Percentiles rank a stretch among this genome's conserved stretches.
phyloP scores from a whole-genome alignment of 2,888 invertebrate species.

The Limnephilus rhombicus region DNA sequence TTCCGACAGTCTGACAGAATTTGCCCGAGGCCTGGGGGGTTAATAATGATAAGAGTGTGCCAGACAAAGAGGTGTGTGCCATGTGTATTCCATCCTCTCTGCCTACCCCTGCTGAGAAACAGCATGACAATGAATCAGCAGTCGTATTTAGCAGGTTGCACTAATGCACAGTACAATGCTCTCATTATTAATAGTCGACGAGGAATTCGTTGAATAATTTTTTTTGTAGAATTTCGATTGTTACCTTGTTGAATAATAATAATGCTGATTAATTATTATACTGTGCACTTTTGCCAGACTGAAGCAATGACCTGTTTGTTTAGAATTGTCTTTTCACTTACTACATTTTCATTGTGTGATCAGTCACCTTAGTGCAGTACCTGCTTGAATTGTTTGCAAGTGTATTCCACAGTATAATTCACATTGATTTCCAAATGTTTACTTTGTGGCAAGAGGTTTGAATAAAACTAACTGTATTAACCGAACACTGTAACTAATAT shows the following conservation, averaged over 20 bases:
- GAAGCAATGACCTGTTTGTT: not conserved
- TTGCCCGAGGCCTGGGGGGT: no score
- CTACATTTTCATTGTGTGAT: not conserved
- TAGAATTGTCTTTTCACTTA: not conserved
- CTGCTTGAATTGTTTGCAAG: not conserved
- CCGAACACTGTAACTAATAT: not conserved
- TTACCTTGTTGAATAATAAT: not conserved
- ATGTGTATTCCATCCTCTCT: not conserved
- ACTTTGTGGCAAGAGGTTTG: not conserved
- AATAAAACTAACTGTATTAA: not conserved
- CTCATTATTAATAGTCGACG: not conserved
- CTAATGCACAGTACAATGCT: not conserved
- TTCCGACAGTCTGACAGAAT: no score
- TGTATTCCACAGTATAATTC: not conserved
- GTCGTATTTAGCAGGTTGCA: not conserved
- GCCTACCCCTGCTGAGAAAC: not conserved
- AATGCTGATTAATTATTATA: not conserved
- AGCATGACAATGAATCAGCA: not conserved
- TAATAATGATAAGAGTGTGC: not conserved
- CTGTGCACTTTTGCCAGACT: not conserved
- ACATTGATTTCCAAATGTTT: not conserved
- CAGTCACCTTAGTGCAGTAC: not conserved
- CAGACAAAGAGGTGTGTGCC: not conserved
- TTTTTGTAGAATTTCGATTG: not conserved
- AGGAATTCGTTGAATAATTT: not conserved